These are phyloP conservation scores for Mycteria americana DNA, from an alignment of 2,797 vertebrate species.

Conservation along the genomic window DNA sequence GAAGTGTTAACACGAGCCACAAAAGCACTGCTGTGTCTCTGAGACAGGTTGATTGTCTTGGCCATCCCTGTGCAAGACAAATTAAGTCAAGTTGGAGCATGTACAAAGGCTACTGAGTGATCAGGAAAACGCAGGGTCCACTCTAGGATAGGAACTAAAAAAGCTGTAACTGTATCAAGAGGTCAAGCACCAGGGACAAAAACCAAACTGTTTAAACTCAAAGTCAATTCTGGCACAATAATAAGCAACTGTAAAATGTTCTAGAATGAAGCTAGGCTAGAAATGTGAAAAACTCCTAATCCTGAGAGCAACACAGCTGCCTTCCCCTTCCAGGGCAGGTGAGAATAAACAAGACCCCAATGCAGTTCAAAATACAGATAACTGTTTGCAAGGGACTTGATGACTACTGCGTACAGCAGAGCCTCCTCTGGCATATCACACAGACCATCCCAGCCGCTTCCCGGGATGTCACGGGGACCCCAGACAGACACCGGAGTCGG, in stretches of 20 bases:
- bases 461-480: accelerated
- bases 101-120: not conserved
- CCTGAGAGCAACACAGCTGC: not conserved
- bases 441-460: not conserved
- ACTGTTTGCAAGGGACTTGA: not conserved
- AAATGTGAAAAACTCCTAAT: not conserved
- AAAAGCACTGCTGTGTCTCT: not conserved
- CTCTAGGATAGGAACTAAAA: not conserved
- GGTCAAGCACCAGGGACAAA: not conserved
- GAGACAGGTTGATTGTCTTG: accelerated
- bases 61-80: not conserved
- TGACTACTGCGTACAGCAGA: not conserved
- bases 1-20: accelerated
- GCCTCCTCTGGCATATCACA: not conserved
- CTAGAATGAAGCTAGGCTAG: not conserved
- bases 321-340: not conserved
- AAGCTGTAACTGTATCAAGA: not conserved
- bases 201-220: not conserved
- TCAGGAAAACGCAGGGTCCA: not conserved
- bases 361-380: not conserved
- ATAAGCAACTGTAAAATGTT: not conserved
- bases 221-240: not conserved
- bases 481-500: accelerated
- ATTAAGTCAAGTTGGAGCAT: not conserved
- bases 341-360: not conserved